A percentile compares a stretch with the other conserved stretches of the same genome.
phyloP scores from a whole-genome alignment of 2,113 vertebrate genomes.

The Macroglossus sobrinus region DNA sequence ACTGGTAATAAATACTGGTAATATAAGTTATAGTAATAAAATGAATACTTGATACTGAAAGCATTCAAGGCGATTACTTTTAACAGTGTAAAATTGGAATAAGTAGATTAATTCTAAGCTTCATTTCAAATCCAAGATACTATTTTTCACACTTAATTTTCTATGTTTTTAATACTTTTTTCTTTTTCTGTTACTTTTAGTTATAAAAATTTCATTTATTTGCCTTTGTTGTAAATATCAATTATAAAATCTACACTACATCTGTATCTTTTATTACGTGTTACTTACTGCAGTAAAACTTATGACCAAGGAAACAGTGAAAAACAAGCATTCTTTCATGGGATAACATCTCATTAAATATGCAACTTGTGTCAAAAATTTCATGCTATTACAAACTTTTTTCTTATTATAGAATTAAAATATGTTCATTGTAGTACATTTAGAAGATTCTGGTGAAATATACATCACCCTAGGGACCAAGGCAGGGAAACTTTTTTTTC shows the following conservation, averaged over 20 bases:
- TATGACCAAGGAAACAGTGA: not conserved
- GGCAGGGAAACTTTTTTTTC: not conserved
- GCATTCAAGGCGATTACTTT: not conserved
- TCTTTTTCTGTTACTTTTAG: not conserved
- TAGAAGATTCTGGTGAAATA: not conserved
- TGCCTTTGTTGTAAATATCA: not conserved
- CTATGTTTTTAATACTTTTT: slow-evolving; percentile 8
- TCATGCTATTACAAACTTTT: not conserved
- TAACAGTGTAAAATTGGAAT: slow-evolving; percentile 1
- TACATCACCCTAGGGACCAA: not conserved
- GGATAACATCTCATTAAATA: slow-evolving; percentile 33
- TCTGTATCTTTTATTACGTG: not conserved
- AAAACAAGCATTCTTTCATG: not conserved
- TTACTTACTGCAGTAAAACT: slow-evolving; percentile 22
- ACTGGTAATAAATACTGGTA: not conserved
- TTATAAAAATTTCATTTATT: not conserved
- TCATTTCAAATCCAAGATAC: not conserved
- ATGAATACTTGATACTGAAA: not conserved
- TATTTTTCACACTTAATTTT: slow-evolving; percentile 13
- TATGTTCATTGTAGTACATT: not conserved
- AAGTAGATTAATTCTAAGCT: not conserved
- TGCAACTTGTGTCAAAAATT: not conserved
- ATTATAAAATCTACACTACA: not conserved
- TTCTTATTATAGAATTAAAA: slow-evolving; percentile 30
- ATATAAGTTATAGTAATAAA: not conserved